Base-by-base conservation (phyloP, 2,888 invertebrate genomes). In the Nomada ferruginata region DNA sequence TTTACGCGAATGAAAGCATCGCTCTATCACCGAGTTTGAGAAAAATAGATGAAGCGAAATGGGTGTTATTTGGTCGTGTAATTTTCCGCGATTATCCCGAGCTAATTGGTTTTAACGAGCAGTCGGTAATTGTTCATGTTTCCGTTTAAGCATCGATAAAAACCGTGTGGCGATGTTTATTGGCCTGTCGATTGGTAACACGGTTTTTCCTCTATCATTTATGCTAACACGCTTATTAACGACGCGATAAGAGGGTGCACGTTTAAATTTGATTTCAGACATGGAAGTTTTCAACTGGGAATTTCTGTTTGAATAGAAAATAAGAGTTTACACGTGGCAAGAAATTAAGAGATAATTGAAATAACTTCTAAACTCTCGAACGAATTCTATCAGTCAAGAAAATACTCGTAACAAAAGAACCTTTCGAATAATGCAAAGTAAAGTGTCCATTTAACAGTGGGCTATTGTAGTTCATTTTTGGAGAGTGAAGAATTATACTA, bases 1-100 rank as follows among this genome's bases (percentile, higher is more conserved):
- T 80, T 82, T 78, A 79, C 83, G 81, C 73, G 76, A 81, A 72
- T 55, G 65, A 69, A 20, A 29, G 18, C 29, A 29, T 29, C 7
- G 26, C 11, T 18, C 18, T 29, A 18, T 5, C 9, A 59, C 18
- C 29, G 18, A 18, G 36, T 36, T 11, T 4, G 1, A 13, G 5
- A 26, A 57, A 20, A 20, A 55, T 10, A 55, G 7, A 55, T 20
- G 9, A 10, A 55, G n/a, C n/a, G 9, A 55, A 59, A 59, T 10
- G 18, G 15, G 15, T 26, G 29, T 15, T 15, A 29, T 11, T 15
- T 1, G 42, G 2, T 5, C 15, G 10, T 9, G 2, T 2, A 2
- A 59, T 20, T 61, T 59, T 36, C 2, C 29, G 15, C 29, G 44
- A 47, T 59, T 36, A 20, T 55, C 42, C 36, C 29, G 13, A 15